Base-by-base conservation (phyloP, 2,797 vertebrate genomes). In the Sebastes taczanowskii region DNA sequence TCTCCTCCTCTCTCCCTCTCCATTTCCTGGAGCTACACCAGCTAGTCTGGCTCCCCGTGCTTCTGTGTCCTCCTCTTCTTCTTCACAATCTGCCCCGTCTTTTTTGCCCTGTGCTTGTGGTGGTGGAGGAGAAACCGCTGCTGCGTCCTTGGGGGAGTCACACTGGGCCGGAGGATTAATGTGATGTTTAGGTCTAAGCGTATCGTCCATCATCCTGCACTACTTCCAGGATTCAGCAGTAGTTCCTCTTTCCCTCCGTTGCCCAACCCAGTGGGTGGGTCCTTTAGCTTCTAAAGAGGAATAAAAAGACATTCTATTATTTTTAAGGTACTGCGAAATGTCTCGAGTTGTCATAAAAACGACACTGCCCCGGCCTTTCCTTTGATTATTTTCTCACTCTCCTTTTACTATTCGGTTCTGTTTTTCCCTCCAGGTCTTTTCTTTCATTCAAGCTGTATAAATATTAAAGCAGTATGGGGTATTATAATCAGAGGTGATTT, bases 131-230 rank as follows among this genome's bases (percentile, higher is more conserved):
- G 88, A 89, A 87, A 86, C 73, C 29, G 65, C 87, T 65, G 81
- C 89, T 64, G 85, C 18, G 90, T 93, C 94, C 93, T 94, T 94
- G 93, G 88, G 86, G 84, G 75, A 90, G 89, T 88, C 82, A 80
- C 86, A 86, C 82, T 86, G 88, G 86, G 90, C 91, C 62, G 30
- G 77, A 93, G 93, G 93, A 92, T 93, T 95, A 93, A 94, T 94
- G 94, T 90, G 90, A 94, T 92, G 93, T 93, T 93, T 93, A 91
- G 89, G 78, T 83, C 88, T 89, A 86, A 93, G 88, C 86, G 67
- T 86, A 77, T 94, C 93, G 84, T 95, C 89, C 91, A 94, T 95
- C 90, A 94, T 92, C 80, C 86, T 92, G 92, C 82, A 91, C 85
- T 74, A 89, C 86, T 91, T 91, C 78, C 74, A 86, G 87, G 85